A percentile compares a stretch with the other conserved stretches of the same genome.
Evolutionary conservation across 2,797 vertebrate species (phyloP).

Genomic region (Eptatretus atami): DNA sequence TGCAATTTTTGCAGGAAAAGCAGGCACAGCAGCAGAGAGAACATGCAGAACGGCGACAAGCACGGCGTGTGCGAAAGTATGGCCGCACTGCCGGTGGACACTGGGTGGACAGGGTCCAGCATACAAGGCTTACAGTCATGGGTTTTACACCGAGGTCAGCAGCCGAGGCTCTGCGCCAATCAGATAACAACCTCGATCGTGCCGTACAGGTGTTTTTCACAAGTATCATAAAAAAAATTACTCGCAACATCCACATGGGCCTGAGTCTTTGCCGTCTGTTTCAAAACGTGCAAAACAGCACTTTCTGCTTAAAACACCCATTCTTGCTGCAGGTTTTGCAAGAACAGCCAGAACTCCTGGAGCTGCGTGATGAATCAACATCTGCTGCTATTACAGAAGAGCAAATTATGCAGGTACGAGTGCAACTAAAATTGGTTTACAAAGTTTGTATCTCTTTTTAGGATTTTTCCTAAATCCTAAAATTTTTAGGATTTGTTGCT

Average conservation of each 20-base stretch:
- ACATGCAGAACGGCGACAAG: slow-evolving; percentile 13
- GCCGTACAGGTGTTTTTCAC: slow-evolving; percentile 23
- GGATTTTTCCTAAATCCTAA: too few species aligned
- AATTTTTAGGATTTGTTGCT: too few species aligned
- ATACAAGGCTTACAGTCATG: slow-evolving; percentile 25
- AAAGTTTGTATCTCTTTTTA: neutral
- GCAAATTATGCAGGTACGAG: neutral
- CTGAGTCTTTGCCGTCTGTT: too few species aligned
- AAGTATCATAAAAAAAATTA: too few species aligned
- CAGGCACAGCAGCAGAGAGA: slow-evolving; percentile 22
- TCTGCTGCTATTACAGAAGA: neutral
- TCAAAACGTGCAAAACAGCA: too few species aligned
- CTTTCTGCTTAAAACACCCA: too few species aligned
- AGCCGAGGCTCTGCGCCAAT: slow-evolving; percentile 25
- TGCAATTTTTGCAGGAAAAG: slow-evolving; percentile 25
- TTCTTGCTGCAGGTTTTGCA: neutral
- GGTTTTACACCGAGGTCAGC: slow-evolving; percentile 34
- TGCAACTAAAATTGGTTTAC: neutral
- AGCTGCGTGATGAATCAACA: slow-evolving; percentile 1
- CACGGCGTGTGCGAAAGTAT: neutral
- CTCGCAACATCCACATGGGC: too few species aligned
- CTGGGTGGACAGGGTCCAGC: slow-evolving; percentile 5
- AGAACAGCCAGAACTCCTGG: slow-evolving; percentile 2
- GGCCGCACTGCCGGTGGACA: slow-evolving; percentile 1
- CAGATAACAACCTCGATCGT: slow-evolving; percentile 25